Percentiles rank a stretch among this genome's conserved stretches.
These are phyloP conservation scores for Parapsyche elsis DNA, from an alignment of 1,140 invertebrate species.

Conservation along the genomic window DNA sequence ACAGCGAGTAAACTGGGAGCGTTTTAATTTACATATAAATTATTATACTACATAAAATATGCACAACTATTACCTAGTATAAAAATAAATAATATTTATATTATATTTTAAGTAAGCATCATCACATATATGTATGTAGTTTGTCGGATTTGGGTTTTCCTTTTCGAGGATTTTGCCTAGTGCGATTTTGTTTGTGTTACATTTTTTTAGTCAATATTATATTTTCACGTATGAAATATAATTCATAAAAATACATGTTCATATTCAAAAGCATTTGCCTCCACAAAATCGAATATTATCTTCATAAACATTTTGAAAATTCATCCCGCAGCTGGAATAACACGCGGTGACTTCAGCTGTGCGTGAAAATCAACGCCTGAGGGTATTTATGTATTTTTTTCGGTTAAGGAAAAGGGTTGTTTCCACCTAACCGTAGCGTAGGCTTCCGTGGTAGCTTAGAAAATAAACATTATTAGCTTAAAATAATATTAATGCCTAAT, in stretches of 20 bases:
- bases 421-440: neutral
- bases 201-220: too few species aligned
- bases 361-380: conserved; percentile 36
- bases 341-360: neutral
- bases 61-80: too few species aligned
- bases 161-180: neutral
- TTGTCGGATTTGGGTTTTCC: too few species aligned
- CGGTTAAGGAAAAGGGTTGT: neutral
- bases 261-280: neutral
- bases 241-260: neutral
- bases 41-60: too few species aligned
- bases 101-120: too few species aligned
- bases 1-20: too few species aligned
- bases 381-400: conserved; percentile 7
- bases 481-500: conserved; percentile 49
- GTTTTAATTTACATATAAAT: too few species aligned
- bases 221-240: too few species aligned
- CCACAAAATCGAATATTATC: conserved; percentile 39
- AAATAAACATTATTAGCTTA: conserved; percentile 46
- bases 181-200: too few species aligned
- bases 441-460: conserved; percentile 15
- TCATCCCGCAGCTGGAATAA: conserved; percentile 31
- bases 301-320: conserved; percentile 36
- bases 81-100: too few species aligned
- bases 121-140: too few species aligned